Evolutionary conservation across 2,888 invertebrate species (phyloP).

Genomic region (Unio delphinus): DNA sequence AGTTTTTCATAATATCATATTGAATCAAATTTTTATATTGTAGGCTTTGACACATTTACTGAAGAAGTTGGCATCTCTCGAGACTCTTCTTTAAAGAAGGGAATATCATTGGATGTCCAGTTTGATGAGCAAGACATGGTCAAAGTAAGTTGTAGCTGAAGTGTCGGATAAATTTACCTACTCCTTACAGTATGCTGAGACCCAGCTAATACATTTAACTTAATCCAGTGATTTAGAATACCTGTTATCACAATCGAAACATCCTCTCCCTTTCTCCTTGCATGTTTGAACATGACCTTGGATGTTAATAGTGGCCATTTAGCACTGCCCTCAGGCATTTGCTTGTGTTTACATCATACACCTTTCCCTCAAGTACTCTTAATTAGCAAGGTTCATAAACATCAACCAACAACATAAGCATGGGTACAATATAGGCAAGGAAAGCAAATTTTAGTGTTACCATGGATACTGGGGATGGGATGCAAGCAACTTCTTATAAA

Average conservation of each 20-base stretch:
- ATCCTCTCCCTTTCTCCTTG: not conserved
- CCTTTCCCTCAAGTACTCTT: no score
- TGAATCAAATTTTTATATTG: slow-evolving; percentile 6
- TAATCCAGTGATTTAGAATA: not conserved
- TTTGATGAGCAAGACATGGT: slow-evolving; percentile 80
- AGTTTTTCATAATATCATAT: no score
- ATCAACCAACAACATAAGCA: no score
- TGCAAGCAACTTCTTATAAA: no score
- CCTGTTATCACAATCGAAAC: not conserved
- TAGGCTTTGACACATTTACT: slow-evolving; percentile 80
- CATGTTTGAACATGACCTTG: not conserved
- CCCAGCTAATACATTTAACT: not conserved
- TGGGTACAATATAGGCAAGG: no score
- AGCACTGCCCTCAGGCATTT: no score
- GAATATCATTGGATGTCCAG: slow-evolving; percentile 75
- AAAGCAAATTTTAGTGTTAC: no score
- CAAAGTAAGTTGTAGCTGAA: slow-evolving; percentile 75
- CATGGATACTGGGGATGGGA: no score
- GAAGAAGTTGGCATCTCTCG: slow-evolving; percentile 78
- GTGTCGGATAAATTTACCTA: no score
- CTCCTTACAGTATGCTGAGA: not conserved
- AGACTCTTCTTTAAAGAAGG: slow-evolving; percentile 81
- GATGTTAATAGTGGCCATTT: not conserved
- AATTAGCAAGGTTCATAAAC: no score
- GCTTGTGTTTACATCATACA: no score